These are phyloP conservation scores for Falco punctatus DNA, from an alignment of 2,113 vertebrate genomes.

Conservation along the genomic window DNA sequence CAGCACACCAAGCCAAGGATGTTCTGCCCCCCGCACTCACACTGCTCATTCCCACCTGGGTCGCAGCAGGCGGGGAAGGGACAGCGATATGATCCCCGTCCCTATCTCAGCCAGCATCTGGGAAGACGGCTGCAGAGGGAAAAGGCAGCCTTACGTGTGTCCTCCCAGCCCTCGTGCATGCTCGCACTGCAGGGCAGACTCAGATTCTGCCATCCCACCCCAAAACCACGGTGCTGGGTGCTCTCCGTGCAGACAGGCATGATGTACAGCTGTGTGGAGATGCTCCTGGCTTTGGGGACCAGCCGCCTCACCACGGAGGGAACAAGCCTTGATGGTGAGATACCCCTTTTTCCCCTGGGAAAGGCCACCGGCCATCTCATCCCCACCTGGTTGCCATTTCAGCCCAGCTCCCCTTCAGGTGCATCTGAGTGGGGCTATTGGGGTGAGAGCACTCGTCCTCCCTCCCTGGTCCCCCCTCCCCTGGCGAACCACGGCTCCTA, in stretches of 20 bases:
- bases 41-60: rapidly evolving
- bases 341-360: neutral
- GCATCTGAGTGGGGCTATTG: neutral
- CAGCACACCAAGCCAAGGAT: neutral
- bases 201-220: neutral
- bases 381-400: neutral
- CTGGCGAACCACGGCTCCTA: neutral
- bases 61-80: neutral
- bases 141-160: neutral
- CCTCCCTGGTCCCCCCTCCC: neutral
- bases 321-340: neutral
- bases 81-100: rapidly evolving
- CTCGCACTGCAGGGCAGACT: neutral
- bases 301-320: neutral
- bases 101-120: neutral
- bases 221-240: rapidly evolving
- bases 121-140: neutral
- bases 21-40: neutral
- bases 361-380: neutral
- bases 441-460: neutral
- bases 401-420: neutral
- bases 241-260: neutral
- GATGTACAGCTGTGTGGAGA: rapidly evolving
- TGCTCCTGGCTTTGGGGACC: neutral
- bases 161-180: neutral